These are phyloP conservation scores for Stegastes partitus DNA, from an alignment of 2,113 vertebrate genomes.

Conservation along the genomic window DNA sequence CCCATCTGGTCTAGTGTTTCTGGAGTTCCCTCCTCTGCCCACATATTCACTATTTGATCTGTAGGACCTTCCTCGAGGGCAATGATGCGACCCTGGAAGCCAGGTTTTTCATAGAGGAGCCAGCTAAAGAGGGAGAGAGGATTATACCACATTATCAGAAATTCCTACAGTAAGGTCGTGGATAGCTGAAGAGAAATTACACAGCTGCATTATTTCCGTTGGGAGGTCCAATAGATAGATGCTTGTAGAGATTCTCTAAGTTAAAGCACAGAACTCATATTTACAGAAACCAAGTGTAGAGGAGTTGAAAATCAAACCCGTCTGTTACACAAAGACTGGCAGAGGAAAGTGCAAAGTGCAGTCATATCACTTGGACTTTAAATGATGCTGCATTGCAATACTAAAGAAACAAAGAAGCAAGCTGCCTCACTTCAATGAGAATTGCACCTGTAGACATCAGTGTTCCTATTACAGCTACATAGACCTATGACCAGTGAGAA, in stretches of 20 bases:
- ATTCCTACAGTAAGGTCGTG: no score
- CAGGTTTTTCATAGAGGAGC: conserved; percentile 95
- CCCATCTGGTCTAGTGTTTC: conserved; percentile 67
- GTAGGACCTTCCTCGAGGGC: conserved; percentile 93
- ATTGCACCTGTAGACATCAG: no score
- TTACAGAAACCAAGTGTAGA: not conserved
- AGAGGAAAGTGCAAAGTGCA: not conserved
- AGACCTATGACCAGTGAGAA: not conserved
- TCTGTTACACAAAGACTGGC: not conserved
- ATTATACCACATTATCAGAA: not conserved
- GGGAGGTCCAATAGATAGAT: not conserved
- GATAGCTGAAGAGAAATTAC: not conserved
- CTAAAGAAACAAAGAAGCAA: not conserved
- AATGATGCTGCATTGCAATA: not conserved
- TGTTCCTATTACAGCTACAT: not conserved
- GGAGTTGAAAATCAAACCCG: not conserved
- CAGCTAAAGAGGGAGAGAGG: conserved; percentile 85
- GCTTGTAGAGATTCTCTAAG: not conserved
- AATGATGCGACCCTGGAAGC: conserved; percentile 92
- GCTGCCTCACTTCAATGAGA: no score
- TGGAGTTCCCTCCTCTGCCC: conserved; percentile 84
- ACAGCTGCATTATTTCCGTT: not conserved
- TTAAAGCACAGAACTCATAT: not conserved
- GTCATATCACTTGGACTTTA: not conserved
- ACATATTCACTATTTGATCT: conserved; percentile 88